Base-by-base conservation (phyloP, 2,113 vertebrate species). In the Mungos mungo region DNA sequence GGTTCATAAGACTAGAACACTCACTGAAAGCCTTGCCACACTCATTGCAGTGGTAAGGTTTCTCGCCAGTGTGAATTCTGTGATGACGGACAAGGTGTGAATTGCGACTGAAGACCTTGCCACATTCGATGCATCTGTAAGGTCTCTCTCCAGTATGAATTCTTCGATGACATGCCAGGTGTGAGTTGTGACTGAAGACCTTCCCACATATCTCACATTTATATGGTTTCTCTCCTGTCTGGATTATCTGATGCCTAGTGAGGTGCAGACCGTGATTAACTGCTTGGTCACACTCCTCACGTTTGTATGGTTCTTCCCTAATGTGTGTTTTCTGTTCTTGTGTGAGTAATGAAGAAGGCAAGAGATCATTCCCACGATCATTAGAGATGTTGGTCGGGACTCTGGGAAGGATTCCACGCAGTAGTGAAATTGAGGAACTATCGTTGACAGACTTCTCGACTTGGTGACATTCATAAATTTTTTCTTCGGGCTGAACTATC, bases 21-120 rank as follows among this genome's bases (percentile, higher is more conserved):
- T 90, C 41, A 80, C 50, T 91, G 50, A 94, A 94, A 29, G 91
- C 94, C 72, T 92, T 97, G 3, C 88, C 94, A 57, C 94, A 97
- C 8, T 94, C 92, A 9, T 54, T 41, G 52, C 94, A 97, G 29
- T 90, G 76, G 15, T 69, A 72, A 72, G 71, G 74, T 31, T 77
- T 77, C 74, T 77, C 45, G 18, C 74, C 74, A 18, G 74, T 77
- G 16, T 77, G 74, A 72, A 72, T 54, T 57, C 68, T 72, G n/a
- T 72, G 50, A 54, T 88, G n/a, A 72, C 47, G 45, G 57, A 29
- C 14, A 52, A 72, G 47, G 52, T 50, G 45, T 54, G 77, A 80
- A 13, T n/a, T 54, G 18, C 45, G 31, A 80, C 77, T 2, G 50
- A 54, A 54, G 19, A 54, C 77, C 33, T 86, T 86, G 41, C 83